Evolutionary conservation across 2,113 vertebrate species (phyloP), one percentile per base, ranked within the genome.

Genomic region (Sminthopsis crassicaudata): DNA sequence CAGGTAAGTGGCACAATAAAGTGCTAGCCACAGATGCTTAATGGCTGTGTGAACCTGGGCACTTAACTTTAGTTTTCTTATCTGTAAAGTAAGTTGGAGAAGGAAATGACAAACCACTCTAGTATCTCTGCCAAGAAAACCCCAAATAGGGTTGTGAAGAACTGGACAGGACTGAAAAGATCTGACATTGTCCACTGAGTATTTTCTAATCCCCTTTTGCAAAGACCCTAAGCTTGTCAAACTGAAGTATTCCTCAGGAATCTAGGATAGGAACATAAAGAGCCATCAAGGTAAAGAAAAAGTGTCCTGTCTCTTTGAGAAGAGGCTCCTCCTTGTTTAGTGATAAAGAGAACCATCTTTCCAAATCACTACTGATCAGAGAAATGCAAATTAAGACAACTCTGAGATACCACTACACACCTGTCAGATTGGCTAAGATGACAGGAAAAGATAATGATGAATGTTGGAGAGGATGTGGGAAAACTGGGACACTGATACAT

Each of bases 321-420:
- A 91, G 89, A 94, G 92, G n/a, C 91, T 91, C 92, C 53, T 89
- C 67, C n/a, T 51, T 51, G 50, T 51, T 51, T 51, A 51, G 50
- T 51, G 50, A 51, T 0, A 9, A 51, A 51, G 50, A 51, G 50
- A 51, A 11, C 50, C 50, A 51, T 51, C 50, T 51, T n/a, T n/a
- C n/a, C n/a, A n/a, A n/a, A n/a, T n/a, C n/a, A n/a, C n/a, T n/a
- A n/a, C n/a, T n/a, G n/a, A n/a, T n/a, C n/a, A n/a, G n/a, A n/a
- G n/a, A n/a, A n/a, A n/a, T n/a, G n/a, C n/a, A n/a, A n/a, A n/a
- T n/a, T n/a, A n/a, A n/a, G n/a, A n/a, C n/a, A n/a, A n/a, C n/a
- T n/a, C n/a, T n/a, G n/a, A n/a, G n/a, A n/a, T n/a, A n/a, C n/a
- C n/a, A n/a, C n/a, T n/a, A n/a, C n/a, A n/a, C n/a, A n/a, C n/a